Percentiles rank a stretch among this genome's conserved stretches.
These are phyloP conservation scores for Platalea minor DNA, from an alignment of 2,797 vertebrate genomes.

Conservation along the genomic window DNA sequence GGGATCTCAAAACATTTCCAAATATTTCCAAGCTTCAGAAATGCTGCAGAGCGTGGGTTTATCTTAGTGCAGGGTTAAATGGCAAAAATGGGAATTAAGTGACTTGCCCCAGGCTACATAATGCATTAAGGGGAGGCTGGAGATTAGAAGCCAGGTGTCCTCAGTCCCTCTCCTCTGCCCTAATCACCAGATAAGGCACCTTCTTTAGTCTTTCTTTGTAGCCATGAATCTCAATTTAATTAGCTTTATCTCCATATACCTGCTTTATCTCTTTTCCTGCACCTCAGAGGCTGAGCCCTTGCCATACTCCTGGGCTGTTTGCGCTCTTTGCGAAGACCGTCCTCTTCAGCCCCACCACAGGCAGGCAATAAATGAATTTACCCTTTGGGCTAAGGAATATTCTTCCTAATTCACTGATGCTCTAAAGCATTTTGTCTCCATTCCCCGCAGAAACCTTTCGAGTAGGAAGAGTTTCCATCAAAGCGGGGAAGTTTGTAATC, in stretches of 20 bases:
- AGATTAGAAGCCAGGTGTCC: background rate
- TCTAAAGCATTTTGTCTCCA: background rate
- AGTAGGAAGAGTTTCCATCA: background rate
- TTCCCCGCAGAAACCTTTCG: background rate
- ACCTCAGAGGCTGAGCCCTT: background rate
- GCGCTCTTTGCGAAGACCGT: background rate
- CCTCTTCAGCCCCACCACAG: background rate
- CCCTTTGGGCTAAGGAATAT: background rate
- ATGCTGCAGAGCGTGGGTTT: background rate
- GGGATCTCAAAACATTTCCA: background rate
- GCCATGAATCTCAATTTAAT: background rate
- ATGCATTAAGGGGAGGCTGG: background rate
- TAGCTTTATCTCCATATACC: background rate
- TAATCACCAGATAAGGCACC: background rate
- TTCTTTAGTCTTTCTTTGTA: background rate
- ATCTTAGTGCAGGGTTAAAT: background rate
- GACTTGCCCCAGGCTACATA: background rate
- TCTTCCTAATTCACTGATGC: background rate
- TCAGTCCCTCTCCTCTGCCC: background rate
- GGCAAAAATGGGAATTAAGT: background rate
- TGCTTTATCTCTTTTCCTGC: background rate
- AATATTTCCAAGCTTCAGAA: background rate
- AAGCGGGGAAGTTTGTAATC: background rate
- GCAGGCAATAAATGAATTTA: background rate
- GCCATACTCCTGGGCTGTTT: background rate